Percentiles rank a stretch among this genome's conserved stretches.
Evolutionary conservation across 1,140 invertebrate species (phyloP).

Genomic region (Drosophila chauvacae): DNA sequence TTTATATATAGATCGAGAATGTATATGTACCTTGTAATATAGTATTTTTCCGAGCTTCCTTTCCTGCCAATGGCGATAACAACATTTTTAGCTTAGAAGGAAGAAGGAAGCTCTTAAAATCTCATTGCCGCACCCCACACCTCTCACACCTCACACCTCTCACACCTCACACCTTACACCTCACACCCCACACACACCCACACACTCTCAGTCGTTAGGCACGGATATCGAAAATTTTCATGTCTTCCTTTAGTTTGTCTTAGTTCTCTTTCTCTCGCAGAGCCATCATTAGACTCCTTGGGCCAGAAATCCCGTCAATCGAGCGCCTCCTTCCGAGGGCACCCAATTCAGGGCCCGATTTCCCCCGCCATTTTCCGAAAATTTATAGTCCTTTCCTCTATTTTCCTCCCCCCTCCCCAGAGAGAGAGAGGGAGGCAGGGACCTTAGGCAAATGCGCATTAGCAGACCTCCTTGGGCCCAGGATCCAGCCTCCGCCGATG

Average conservation of each 20-base stretch:
- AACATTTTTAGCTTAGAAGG: constrained; percentile 76
- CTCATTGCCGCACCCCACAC: constrained; percentile 61
- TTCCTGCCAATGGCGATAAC: constrained; percentile 67
- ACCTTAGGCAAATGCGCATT: constrained; percentile 68
- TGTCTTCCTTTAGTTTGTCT: constrained; percentile 83
- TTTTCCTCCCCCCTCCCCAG: not conserved
- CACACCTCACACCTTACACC: constrained; percentile 11
- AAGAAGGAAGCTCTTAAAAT: constrained; percentile 80
- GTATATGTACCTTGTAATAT: constrained; percentile 34
- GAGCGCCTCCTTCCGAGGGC: constrained; percentile 7
- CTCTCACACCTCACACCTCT: not conserved
- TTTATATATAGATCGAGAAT: constrained; percentile 10
- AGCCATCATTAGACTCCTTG: constrained; percentile 68
- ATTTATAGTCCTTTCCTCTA: constrained; percentile 62
- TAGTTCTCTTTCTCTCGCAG: constrained; percentile 43
- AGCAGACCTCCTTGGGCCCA: constrained; percentile 39
- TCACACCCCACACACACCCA: not conserved
- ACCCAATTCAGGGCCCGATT: not conserved
- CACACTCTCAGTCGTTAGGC: constrained; percentile 64
- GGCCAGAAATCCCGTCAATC: constrained; percentile 42
- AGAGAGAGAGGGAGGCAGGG: too few relatives aligned
- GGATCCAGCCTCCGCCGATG: constrained; percentile 34
- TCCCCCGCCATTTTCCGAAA: constrained; percentile 48
- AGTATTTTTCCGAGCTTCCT: constrained; percentile 41
- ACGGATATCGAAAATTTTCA: constrained; percentile 83